A percentile compares a stretch with the other conserved stretches of the same genome.
These are phyloP conservation scores for Heliothis peltigera DNA, from an alignment of 2,888 invertebrate genomes.

Conservation along the genomic window DNA sequence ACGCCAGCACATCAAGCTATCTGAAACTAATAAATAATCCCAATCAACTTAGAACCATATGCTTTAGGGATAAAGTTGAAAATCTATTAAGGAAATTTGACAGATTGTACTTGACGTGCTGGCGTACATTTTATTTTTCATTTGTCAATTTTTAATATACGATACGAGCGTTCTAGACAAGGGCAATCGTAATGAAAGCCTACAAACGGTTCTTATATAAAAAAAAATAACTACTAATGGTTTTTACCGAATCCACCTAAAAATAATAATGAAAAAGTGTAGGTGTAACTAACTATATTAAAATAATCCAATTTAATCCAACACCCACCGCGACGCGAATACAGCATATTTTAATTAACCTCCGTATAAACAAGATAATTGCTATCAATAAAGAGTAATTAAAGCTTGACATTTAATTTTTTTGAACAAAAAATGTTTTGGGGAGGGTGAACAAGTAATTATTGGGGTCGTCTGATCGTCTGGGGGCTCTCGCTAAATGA, in stretches of 20 bases:
- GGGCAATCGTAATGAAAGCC: slow-evolving; percentile 25
- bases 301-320: slow-evolving; percentile 42
- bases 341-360: slow-evolving; percentile 50
- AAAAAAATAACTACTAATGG: background rate
- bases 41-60: no score
- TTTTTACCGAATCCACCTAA: slow-evolving; percentile 24
- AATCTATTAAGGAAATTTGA: no score
- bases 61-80: no score
- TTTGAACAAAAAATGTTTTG: slow-evolving; percentile 25
- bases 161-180: background rate
- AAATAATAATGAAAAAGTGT: slow-evolving; percentile 27
- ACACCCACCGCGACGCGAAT: slow-evolving; percentile 8
- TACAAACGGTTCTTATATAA: background rate
- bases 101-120: no score
- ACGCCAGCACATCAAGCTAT: no score
- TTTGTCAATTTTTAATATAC: background rate
- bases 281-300: slow-evolving; percentile 10
- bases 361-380: slow-evolving; percentile 46
- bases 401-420: slow-evolving; percentile 47
- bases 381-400: slow-evolving; percentile 56
- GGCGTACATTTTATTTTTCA: no score
- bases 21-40: no score
- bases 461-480: slow-evolving; percentile 36
- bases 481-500: slow-evolving; percentile 21
- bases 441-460: slow-evolving; percentile 41